These are phyloP conservation scores for Drosophila borborema DNA, from an alignment of 2,888 invertebrate species.

Conservation along the genomic window DNA sequence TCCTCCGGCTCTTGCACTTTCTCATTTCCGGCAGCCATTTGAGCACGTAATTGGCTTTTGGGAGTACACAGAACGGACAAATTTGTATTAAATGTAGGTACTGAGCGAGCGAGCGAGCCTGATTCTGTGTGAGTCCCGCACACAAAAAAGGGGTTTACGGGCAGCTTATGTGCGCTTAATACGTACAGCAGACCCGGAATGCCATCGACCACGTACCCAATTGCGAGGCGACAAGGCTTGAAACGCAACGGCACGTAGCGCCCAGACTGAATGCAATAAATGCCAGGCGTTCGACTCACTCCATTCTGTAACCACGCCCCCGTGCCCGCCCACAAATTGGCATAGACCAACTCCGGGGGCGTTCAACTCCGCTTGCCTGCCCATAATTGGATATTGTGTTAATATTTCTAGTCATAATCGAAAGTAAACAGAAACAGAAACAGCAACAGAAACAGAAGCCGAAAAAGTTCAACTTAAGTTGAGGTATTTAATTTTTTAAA, in stretches of 20 bases:
- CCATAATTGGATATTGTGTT: slow-evolving; percentile 47
- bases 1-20: neutral
- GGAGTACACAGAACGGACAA: slow-evolving; percentile 70
- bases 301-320: too few species aligned
- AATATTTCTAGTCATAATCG: slow-evolving; percentile 22
- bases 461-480: neutral
- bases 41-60: slow-evolving; percentile 79
- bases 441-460: neutral
- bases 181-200: slow-evolving; percentile 32
- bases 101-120: slow-evolving; percentile 15
- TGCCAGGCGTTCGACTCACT: slow-evolving; percentile 16
- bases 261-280: slow-evolving; percentile 27
- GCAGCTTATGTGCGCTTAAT: slow-evolving; percentile 74
- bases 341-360: slow-evolving; percentile 4
- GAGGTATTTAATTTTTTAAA: neutral
- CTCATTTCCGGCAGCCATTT: slow-evolving; percentile 52
- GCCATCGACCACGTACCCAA: slow-evolving; percentile 6
- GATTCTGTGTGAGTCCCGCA: slow-evolving; percentile 18
- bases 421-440: slow-evolving; percentile 10
- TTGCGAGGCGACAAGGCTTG: slow-evolving; percentile 52
- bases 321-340: neutral
- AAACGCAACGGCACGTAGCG: slow-evolving; percentile 56
- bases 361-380: slow-evolving; percentile 6
- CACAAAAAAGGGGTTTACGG: slow-evolving; percentile 73
- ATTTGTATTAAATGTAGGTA: slow-evolving; percentile 75